Evolutionary conservation across 2,113 vertebrate species (phyloP).

Genomic region (Egretta garzetta): DNA sequence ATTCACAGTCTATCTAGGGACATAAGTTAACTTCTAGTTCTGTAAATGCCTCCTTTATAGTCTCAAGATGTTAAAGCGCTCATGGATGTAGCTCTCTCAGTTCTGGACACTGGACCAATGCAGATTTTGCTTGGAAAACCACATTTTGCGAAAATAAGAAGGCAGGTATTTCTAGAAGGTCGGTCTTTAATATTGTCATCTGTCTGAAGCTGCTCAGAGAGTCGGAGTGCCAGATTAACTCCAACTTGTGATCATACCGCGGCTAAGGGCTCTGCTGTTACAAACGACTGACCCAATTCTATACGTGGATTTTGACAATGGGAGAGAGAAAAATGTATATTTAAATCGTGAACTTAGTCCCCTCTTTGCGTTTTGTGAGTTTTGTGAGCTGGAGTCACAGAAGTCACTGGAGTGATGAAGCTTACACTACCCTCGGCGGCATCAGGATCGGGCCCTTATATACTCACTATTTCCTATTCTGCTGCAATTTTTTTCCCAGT

Average conservation of each 20-base stretch:
- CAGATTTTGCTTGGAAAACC: not conserved
- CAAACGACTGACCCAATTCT: not conserved
- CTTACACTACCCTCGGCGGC: rapidly evolving
- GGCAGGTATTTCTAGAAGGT: not conserved
- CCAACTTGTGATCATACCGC: not conserved
- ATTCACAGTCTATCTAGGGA: not conserved
- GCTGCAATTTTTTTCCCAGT: not conserved
- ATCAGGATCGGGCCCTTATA: not conserved
- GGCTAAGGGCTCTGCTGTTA: not conserved
- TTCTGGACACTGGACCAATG: not conserved
- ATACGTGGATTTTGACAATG: not conserved
- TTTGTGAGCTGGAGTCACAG: not conserved
- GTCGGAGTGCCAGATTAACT: not conserved
- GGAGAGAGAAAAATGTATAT: not conserved
- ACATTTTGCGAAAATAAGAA: not conserved
- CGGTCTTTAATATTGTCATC: not conserved
- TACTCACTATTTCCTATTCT: not conserved
- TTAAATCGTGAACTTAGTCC: not conserved
- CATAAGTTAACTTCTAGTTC: not conserved
- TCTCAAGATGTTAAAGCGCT: not conserved
- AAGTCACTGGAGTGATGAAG: not conserved
- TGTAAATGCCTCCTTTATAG: not conserved
- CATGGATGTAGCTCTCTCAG: not conserved
- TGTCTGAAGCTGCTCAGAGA: not conserved
- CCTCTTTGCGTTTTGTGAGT: not conserved